Evolutionary conservation across 2,888 invertebrate genomes (phyloP).

Genomic region (Eretmocerus hayati): DNA sequence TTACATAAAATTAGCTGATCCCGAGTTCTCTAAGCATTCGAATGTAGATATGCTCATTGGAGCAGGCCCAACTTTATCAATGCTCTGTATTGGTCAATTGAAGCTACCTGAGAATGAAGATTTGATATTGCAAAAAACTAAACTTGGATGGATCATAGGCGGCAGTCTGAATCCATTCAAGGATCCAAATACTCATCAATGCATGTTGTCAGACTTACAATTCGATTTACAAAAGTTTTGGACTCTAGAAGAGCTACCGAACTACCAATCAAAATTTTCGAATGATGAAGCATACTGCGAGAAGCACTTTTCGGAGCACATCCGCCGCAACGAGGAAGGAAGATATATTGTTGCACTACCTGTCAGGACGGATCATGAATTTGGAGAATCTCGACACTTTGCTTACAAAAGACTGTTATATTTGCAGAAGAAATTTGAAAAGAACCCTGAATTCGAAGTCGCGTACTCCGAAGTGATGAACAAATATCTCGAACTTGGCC

Average conservation of each 20-base stretch:
- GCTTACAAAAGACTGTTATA: background rate
- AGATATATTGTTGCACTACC: background rate
- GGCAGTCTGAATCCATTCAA: background rate
- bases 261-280: background rate
- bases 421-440: background rate
- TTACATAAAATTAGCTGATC: conserved; percentile 18
- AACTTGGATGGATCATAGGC: conserved; percentile 21
- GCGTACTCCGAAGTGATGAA: conserved; percentile 7
- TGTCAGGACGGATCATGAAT: background rate
- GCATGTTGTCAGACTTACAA: background rate
- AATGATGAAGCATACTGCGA: background rate
- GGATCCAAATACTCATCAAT: background rate
- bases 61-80: conserved; percentile 12
- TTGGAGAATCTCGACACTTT: background rate
- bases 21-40: conserved; percentile 15
- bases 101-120: conserved; percentile 13
- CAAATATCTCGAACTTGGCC: conserved; percentile 6
- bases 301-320: background rate
- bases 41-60: conserved; percentile 17
- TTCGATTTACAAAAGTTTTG: conserved; percentile 16
- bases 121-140: conserved; percentile 21
- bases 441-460: background rate
- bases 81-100: conserved; percentile 20
- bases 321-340: background rate
- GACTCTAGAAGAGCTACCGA: background rate